Conservation (phyloP, 2,888 invertebrate genomes). For the Tenthredo amoena region DNA sequence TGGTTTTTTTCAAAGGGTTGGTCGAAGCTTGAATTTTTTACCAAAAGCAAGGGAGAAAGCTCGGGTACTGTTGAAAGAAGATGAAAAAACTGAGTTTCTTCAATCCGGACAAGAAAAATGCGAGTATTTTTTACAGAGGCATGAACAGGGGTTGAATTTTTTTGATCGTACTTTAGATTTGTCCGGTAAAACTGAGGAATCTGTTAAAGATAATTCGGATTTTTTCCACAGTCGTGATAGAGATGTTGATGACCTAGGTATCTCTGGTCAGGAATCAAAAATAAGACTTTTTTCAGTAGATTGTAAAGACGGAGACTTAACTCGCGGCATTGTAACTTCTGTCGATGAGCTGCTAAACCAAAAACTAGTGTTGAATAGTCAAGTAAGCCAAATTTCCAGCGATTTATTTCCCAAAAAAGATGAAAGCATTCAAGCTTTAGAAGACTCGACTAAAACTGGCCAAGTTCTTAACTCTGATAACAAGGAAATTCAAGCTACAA, state of each 20-base stretch:
- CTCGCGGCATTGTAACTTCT: constrained; percentile 31
- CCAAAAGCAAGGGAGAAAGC: constrained; percentile 65
- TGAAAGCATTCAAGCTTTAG: not conserved
- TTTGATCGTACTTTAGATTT: constrained; percentile 60
- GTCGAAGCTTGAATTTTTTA: constrained; percentile 72
- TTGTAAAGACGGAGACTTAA: not conserved
- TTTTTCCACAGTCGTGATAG: constrained; percentile 18
- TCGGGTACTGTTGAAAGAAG: constrained; percentile 61
- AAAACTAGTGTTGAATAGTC: constrained; percentile 49
- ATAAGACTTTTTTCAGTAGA: constrained; percentile 28
- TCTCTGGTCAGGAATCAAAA: constrained; percentile 31
- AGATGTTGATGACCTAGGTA: not conserved
- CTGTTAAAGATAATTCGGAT: constrained; percentile 18
- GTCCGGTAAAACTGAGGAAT: constrained; percentile 36
- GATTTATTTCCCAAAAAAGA: constrained; percentile 25
- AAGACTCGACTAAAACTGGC: not conserved
- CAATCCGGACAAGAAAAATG: constrained; percentile 67
- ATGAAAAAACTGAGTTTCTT: constrained; percentile 59
- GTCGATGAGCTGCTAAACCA: constrained; percentile 45
- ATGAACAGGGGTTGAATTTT: constrained; percentile 64
- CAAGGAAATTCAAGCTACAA: not conserved
- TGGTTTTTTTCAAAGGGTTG: constrained; percentile 69
- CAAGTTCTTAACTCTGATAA: not conserved
- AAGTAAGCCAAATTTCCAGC: constrained; percentile 43
- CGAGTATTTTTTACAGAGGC: constrained; percentile 69